Base-by-base conservation (phyloP, 1,140 invertebrate genomes). In the Sitodiplosis mosellana region DNA sequence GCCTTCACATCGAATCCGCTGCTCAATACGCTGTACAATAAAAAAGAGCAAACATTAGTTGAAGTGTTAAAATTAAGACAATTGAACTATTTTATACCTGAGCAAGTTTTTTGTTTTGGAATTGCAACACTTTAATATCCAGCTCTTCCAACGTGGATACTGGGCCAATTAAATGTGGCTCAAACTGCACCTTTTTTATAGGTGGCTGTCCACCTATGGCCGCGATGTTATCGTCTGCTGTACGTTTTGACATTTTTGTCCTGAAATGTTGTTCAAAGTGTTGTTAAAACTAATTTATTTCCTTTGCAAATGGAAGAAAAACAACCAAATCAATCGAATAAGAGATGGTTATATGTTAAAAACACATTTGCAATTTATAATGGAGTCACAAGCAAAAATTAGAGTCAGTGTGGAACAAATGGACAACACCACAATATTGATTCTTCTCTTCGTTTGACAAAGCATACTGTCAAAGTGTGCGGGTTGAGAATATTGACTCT, bases 21-120 rank as follows among this genome's bases (percentile, higher is more conserved):
- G 87, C 58, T 95, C 89, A 51, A 98, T 76, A 53, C 87, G 75
- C 81, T 87, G 57, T 47, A 56, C 51, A 27, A 27, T 27, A 27
- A 27, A 27, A 27, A 27, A 27, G 10, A 27, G 33, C 18, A 48
- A 49, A 54, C 21, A 2, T 12, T 33, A 49, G 34, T 10, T 36
- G 34, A 36, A 10, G 22, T 12, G 46, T 52, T 3, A n/a, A n/a
- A n/a, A n/a, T n/a, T n/a, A n/a, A 37, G 17, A 20, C 33, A 15
- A 36, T 12, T 2, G 20, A 36, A 18, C 3, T 33, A 50, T 47
- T 48, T 48, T 59, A n/a, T 72, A 85, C 83, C 77, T 96, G 90
- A 21, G 84, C 82, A 22, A 97, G 69, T 68, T 96, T 95, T 66
- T 92, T 93, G 60, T 97, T 97, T 69, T 97, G 93, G 64, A 95